Evolutionary conservation across 2,797 vertebrate genomes (phyloP), one percentile per base, ranked within the genome.

Genomic region (Rhyacichthys aspro): DNA sequence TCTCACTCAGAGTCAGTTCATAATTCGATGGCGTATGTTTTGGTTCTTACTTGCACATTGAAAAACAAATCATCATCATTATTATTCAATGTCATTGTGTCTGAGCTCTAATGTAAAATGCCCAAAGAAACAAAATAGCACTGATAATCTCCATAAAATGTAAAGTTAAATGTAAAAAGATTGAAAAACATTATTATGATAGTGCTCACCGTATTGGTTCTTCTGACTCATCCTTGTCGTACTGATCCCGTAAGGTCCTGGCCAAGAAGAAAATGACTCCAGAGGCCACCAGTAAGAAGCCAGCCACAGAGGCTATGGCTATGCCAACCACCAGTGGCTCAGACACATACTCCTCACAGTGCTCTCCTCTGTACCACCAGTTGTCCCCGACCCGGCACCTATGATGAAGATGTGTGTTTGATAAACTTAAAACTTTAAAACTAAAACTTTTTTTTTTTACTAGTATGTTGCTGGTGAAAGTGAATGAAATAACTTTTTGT

Each of bases 331-430:
- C 94, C 50, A 97, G 84, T 0, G 96, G 94, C 82, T 98, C 96
- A 0, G 96, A 99, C 5, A 99, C 95, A 0, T 95, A 96, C 64
- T 99, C 98, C 79, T 99, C 96, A 53, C 97, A 99, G 79, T 95
- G 96, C 59, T 98, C 94, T 5, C 97, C 96, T 79, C 95, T 86
- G 85, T 98, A 98, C 96, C 98, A 99, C 97, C 98, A 98, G 85
- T 99, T 98, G 81, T 98, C 95, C 59, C 96, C 97, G 0, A 98
- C 96, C 2, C 95, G 96, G 77, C 97, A 98, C 79, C 97, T 98
- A 68, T 12, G 11, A 48, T 8, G n/a, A 66, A 0, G 0, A 49
- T 9, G 12, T 12, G 34, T 5, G 38, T 15, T 14, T 41, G 12
- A 63, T 19, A 63, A 12, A 39, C 5, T 19, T 18, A 2, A 15